These are phyloP conservation scores for Nysson spinosus DNA, from an alignment of 2,888 invertebrate species.

Conservation along the genomic window DNA sequence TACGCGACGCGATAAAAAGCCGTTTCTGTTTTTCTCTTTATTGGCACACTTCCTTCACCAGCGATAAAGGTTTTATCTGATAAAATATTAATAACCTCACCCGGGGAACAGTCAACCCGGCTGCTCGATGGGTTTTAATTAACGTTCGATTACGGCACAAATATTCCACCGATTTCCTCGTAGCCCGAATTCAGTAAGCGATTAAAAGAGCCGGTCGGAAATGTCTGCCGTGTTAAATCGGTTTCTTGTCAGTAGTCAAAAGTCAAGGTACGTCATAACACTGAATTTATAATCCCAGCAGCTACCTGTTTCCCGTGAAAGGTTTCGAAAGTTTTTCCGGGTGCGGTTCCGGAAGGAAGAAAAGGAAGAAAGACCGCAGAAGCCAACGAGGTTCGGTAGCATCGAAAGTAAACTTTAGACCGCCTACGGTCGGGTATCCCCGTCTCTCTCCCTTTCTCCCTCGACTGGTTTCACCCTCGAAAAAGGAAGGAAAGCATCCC, in stretches of 20 bases:
- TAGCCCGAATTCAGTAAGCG: too few relatives aligned
- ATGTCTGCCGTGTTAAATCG: too few relatives aligned
- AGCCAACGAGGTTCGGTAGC: conserved; percentile 50
- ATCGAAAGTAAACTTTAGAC: conserved; percentile 29
- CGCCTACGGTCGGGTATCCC: conserved; percentile 4
- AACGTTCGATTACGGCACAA: too few relatives aligned
- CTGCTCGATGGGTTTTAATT: too few relatives aligned
- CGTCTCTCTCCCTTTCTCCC: neutral
- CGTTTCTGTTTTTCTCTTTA: conserved; percentile 8
- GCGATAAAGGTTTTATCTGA: conserved; percentile 42
- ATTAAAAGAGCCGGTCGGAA: neutral
- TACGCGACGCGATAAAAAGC: conserved; percentile 2
- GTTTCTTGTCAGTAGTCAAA: neutral
- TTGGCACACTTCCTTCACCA: conserved; percentile 20
- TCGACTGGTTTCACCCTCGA: neutral
- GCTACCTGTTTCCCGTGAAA: conserved; percentile 51
- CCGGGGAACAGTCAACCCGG: too few relatives aligned
- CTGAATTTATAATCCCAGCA: conserved; percentile 46
- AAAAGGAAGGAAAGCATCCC: neutral
- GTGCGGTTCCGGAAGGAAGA: conserved; percentile 1
- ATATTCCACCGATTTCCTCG: too few relatives aligned
- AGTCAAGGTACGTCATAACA: neutral
- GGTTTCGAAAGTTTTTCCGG: conserved; percentile 54
- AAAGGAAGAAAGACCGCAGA: conserved; percentile 51
- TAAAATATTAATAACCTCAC: too few relatives aligned